phyloP scores from a whole-genome alignment of 2,888 invertebrate species.

The Zygothrica quintamaculata region DNA sequence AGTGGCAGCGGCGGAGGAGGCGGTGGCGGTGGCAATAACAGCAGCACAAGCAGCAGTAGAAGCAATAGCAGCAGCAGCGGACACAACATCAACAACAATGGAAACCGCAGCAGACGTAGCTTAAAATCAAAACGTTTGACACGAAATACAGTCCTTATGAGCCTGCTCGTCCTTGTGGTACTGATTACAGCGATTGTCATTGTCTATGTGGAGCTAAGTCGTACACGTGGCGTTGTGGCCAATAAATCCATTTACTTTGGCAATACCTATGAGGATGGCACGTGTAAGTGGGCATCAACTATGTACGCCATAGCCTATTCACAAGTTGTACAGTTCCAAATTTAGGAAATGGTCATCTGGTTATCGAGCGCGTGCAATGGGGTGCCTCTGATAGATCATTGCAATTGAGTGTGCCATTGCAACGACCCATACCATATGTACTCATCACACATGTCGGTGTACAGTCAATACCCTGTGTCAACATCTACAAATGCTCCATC shows the following conservation, averaged over 20 bases:
- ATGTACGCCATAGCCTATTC: conserved; percentile 57
- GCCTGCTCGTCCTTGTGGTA: conserved; percentile 72
- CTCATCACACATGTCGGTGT: conserved; percentile 86
- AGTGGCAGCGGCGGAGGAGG: not conserved
- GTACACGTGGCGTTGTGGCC: conserved; percentile 35
- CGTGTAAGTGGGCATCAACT: conserved; percentile 79
- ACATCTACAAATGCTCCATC: conserved; percentile 84
- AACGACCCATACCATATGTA: conserved; percentile 85
- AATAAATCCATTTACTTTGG: conserved; percentile 79
- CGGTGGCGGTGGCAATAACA: conserved; percentile 1
- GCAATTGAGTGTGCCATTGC: conserved; percentile 70
- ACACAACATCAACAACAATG: conserved; percentile 5
- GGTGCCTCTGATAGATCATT: conserved; percentile 78
- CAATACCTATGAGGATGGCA: conserved; percentile 82
- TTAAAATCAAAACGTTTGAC: conserved; percentile 57
- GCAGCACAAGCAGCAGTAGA: conserved; percentile 5
- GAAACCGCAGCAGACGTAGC: conserved; percentile 13
- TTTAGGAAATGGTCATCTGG: conserved; percentile 84
- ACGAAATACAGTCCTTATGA: conserved; percentile 74
- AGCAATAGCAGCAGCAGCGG: conserved; percentile 31
- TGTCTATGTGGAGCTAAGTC: conserved; percentile 76
- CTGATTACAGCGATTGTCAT: conserved; percentile 73
- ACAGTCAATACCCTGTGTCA: conserved; percentile 82
- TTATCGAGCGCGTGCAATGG: conserved; percentile 84
- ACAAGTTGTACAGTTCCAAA: conserved; percentile 82